Conservation (phyloP, 1,140 invertebrate species). For the Dufourea novaeangliae region DNA sequence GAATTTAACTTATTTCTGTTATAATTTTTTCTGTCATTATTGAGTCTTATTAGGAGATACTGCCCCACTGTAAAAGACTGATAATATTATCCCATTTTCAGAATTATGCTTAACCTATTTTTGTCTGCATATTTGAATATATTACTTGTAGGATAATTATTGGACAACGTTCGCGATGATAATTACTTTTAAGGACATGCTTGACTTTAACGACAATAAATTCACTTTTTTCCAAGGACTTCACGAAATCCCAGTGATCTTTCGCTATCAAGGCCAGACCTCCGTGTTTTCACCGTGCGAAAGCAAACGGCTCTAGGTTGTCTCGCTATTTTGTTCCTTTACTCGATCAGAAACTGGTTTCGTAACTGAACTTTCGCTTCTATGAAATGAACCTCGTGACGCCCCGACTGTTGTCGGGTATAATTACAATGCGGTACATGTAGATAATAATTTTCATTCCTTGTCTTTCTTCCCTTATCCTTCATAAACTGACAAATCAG, state of each 20-base stretch:
- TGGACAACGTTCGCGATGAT: not conserved
- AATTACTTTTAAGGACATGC: not conserved
- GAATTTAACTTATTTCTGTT: no score
- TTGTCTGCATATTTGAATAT: no score
- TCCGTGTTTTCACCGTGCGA: not conserved
- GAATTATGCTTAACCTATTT: no score
- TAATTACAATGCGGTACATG: not conserved
- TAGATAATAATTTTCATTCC: not conserved
- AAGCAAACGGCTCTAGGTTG: not conserved
- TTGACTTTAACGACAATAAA: not conserved
- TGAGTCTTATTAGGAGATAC: no score
- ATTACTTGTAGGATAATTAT: not conserved
- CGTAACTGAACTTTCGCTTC: constrained; percentile 24
- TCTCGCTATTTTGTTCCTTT: not conserved
- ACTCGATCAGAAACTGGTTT: constrained; percentile 28
- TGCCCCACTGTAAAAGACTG: no score
- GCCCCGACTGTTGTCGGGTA: not conserved
- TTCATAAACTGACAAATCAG: no score
- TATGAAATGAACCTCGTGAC: not conserved
- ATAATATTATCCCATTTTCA: no score
- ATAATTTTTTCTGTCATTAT: no score
- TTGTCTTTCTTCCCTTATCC: not conserved
- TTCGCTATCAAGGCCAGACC: no score
- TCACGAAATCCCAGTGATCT: not conserved
- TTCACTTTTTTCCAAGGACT: not conserved